phyloP scores from a whole-genome alignment of 2,797 vertebrate genomes.

The Cynopterus sphinx region DNA sequence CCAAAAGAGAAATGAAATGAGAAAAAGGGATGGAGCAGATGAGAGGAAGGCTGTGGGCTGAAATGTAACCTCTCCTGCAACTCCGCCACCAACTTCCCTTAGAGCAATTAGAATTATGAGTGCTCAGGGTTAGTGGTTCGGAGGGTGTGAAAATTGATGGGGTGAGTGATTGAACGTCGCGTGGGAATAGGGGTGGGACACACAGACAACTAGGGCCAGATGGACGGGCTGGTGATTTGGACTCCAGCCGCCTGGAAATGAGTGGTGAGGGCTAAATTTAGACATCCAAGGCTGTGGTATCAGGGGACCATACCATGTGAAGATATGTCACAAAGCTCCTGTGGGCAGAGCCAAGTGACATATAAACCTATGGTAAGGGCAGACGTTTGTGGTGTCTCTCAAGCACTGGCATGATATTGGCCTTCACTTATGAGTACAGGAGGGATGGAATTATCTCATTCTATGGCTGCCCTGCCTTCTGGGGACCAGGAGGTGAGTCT shows the following conservation, averaged over 20 bases:
- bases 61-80: too few relatives aligned
- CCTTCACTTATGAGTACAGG: background rate
- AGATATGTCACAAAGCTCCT: background rate
- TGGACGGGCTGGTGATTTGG: background rate
- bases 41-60: background rate
- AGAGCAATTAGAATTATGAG: rapidly evolving
- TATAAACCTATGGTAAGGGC: background rate
- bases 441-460: background rate
- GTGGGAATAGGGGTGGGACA: background rate
- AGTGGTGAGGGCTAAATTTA: background rate
- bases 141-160: background rate
- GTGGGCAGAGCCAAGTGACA: background rate
- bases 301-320: background rate
- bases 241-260: background rate
- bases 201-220: background rate
- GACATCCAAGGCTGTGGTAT: background rate
- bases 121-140: too few relatives aligned
- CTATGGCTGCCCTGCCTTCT: background rate
- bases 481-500: rapidly evolving
- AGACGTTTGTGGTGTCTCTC: background rate
- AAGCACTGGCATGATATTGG: rapidly evolving
- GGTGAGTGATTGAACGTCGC: background rate
- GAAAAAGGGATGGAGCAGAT: background rate
- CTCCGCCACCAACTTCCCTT: background rate
- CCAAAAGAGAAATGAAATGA: background rate